Evolutionary conservation across 2,113 vertebrate species (phyloP).

Genomic region (Corythaixoides concolor): DNA sequence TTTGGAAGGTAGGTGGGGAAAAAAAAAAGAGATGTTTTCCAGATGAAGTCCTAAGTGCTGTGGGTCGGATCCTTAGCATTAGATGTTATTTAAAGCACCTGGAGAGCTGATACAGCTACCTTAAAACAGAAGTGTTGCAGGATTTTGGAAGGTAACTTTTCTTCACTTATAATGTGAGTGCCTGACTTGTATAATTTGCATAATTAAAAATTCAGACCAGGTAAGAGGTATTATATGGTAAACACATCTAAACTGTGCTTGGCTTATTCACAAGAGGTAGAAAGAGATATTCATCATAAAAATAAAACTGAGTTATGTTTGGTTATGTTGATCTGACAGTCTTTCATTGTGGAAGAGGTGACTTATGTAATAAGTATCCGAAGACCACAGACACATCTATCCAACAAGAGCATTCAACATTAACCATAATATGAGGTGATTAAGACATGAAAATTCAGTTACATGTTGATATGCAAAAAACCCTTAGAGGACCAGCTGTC

Average conservation of each 20-base stretch:
- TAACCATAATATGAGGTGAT: not conserved
- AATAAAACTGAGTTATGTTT: not conserved
- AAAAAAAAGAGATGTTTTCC: not conserved
- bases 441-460: conserved; percentile 6
- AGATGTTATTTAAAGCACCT: not conserved
- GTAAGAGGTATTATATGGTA: not conserved
- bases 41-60: not conserved
- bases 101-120: not conserved
- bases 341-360: not conserved
- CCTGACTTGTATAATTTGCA: not conserved
- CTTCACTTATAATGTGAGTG: not conserved
- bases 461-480: not conserved
- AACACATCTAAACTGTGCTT: not conserved
- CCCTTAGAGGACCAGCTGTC: conserved; percentile 3
- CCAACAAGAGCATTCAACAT: not conserved
- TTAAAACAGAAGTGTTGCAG: not conserved
- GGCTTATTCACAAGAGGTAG: not conserved
- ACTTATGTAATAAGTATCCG: not conserved
- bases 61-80: not conserved
- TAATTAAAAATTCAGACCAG: not conserved
- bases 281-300: not conserved
- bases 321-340: not conserved
- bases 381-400: not conserved
- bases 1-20: not conserved
- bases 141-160: not conserved